These are phyloP conservation scores for Aphidius gifuensis DNA, from an alignment of 1,140 invertebrate genomes.

Conservation along the genomic window DNA sequence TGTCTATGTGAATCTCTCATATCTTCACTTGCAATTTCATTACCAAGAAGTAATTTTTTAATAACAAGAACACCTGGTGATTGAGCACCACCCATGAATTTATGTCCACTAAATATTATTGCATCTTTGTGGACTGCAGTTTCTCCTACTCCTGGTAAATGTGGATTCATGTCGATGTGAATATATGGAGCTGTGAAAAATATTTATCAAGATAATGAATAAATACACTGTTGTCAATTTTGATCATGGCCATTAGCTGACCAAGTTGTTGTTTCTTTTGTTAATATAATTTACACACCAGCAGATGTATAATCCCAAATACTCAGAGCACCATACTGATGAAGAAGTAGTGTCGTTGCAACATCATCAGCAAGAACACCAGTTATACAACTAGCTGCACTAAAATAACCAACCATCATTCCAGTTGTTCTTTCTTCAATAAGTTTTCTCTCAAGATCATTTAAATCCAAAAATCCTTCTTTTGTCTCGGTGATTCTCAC, in stretches of 20 bases:
- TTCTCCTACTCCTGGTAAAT: slow-evolving; percentile 63
- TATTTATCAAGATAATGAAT: slow-evolving; percentile 8
- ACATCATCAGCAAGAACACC: slow-evolving; percentile 84
- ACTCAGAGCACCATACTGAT: slow-evolving; percentile 77
- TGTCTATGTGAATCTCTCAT: slow-evolving; percentile 51
- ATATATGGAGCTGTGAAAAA: slow-evolving; percentile 68
- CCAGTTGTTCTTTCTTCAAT: slow-evolving; percentile 57
- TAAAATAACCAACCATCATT: slow-evolving; percentile 81
- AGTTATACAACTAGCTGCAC: slow-evolving; percentile 84
- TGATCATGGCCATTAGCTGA: background rate
- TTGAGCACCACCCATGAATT: slow-evolving; percentile 86
- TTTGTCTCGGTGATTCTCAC: slow-evolving; percentile 73
- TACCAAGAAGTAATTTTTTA: slow-evolving; percentile 56
- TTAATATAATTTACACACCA: slow-evolving; percentile 41
- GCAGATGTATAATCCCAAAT: slow-evolving; percentile 91
- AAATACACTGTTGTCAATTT: background rate
- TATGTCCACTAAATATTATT: slow-evolving; percentile 86
- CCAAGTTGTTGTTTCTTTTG: background rate
- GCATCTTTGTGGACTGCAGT: slow-evolving; percentile 81
- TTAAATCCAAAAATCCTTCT: slow-evolving; percentile 75
- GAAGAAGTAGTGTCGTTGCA: slow-evolving; percentile 75
- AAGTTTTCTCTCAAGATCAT: slow-evolving; percentile 73
- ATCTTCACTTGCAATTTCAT: slow-evolving; percentile 48
- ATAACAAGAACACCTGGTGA: slow-evolving; percentile 69
- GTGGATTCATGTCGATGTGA: slow-evolving; percentile 84